Evolutionary conservation across 2,888 invertebrate species (phyloP).

Genomic region (Idaea biselata): DNA sequence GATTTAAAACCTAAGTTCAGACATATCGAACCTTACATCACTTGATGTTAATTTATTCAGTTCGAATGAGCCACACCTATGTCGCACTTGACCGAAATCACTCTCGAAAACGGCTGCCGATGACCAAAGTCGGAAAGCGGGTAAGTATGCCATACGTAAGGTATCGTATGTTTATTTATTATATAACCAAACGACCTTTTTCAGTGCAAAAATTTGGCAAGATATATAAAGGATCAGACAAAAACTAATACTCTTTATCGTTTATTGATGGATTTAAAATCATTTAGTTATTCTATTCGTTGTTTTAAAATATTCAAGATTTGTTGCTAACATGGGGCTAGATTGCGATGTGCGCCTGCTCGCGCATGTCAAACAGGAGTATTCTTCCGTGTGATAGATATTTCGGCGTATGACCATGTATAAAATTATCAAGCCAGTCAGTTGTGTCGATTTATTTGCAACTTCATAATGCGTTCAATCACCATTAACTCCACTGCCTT

Average conservation of each 20-base stretch:
- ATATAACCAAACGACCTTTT: conserved; percentile 28
- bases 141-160: conserved; percentile 4
- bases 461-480: neutral
- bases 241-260: neutral
- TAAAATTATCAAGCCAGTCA: too few relatives aligned
- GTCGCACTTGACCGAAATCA: neutral
- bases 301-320: too few relatives aligned
- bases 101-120: neutral
- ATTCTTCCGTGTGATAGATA: too few relatives aligned
- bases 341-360: too few relatives aligned
- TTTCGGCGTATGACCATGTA: too few relatives aligned
- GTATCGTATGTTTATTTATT: conserved; percentile 13
- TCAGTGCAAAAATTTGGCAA: conserved; percentile 32
- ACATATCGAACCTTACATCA: neutral
- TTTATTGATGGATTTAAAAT: neutral
- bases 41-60: neutral
- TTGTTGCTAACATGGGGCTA: too few relatives aligned
- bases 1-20: neutral
- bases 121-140: neutral
- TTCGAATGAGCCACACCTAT: neutral
- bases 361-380: too few relatives aligned
- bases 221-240: conserved; percentile 6
- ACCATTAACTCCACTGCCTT: neutral
- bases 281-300: too few relatives aligned
- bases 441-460: too few relatives aligned